phyloP scores from a whole-genome alignment of 2,797 vertebrate genomes.

The Zenarchopterus dispar region DNA sequence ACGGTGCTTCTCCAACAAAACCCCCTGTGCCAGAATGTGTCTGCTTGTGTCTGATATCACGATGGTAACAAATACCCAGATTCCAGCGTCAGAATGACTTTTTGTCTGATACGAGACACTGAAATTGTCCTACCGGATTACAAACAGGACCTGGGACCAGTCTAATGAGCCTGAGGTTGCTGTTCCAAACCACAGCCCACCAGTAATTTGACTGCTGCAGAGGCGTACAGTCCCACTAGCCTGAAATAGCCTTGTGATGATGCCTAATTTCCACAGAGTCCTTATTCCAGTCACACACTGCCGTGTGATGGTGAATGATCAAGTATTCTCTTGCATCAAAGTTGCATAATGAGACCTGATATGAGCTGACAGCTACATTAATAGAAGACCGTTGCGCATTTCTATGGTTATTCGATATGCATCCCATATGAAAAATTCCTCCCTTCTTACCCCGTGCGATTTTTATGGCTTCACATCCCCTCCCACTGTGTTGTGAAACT shows the following conservation, averaged over 20 bases:
- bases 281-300: slow-evolving; percentile 37
- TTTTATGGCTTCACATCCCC: slow-evolving; percentile 6
- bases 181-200: slow-evolving; percentile 34
- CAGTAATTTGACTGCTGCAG: slow-evolving; percentile 44
- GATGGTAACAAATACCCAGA: not conserved
- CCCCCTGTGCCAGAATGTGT: not conserved
- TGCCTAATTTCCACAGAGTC: slow-evolving; percentile 36
- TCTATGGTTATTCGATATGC: slow-evolving; percentile 39
- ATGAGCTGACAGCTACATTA: slow-evolving; percentile 46
- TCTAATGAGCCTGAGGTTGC: slow-evolving; percentile 40
- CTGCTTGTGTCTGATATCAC: not conserved
- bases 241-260: slow-evolving; percentile 38
- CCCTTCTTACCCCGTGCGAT: slow-evolving; percentile 4
- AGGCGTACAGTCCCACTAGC: slow-evolving; percentile 12
- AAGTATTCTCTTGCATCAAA: slow-evolving; percentile 66
- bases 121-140: slow-evolving; percentile 18
- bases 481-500: slow-evolving; percentile 20
- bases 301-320: slow-evolving; percentile 46
- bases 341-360: slow-evolving; percentile 57
- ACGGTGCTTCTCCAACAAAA: not conserved
- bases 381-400: slow-evolving; percentile 29
- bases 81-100: not conserved
- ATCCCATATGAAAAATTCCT: slow-evolving; percentile 20
- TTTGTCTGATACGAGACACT: slow-evolving; percentile 8
- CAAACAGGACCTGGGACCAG: slow-evolving; percentile 15